Percentiles rank a stretch among this genome's conserved stretches.
These are phyloP conservation scores for Ophion ventricosus DNA, from an alignment of 2,888 invertebrate genomes.

Conservation along the genomic window DNA sequence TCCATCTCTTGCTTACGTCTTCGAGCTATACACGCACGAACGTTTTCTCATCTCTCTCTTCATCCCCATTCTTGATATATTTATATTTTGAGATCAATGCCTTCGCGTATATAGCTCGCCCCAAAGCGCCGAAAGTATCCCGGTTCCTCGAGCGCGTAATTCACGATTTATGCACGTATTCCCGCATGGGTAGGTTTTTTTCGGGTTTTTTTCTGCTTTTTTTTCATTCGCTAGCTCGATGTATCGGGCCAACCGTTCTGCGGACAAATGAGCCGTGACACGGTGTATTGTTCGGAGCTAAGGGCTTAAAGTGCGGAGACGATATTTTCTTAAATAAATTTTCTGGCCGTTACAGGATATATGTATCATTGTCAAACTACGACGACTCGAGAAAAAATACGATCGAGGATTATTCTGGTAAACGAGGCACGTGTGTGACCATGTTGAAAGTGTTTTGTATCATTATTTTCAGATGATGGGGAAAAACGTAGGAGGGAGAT, in stretches of 20 bases:
- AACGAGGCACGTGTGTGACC: not conserved
- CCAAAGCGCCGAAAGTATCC: constrained; percentile 27
- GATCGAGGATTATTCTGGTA: not conserved
- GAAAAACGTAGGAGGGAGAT: too few species aligned
- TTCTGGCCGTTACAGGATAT: constrained; percentile 21
- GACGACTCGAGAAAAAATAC: constrained; percentile 1
- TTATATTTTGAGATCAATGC: constrained; percentile 33
- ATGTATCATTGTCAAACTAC: constrained; percentile 48
- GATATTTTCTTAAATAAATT: constrained; percentile 29
- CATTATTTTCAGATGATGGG: too few species aligned
- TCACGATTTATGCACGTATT: constrained; percentile 58
- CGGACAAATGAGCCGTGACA: constrained; percentile 57
- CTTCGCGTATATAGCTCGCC: constrained; percentile 6
- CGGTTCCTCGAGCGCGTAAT: constrained; percentile 51
- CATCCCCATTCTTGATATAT: not conserved
- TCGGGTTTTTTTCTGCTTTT: not conserved
- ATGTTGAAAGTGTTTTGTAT: not conserved
- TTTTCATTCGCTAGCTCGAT: constrained; percentile 22
- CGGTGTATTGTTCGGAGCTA: constrained; percentile 33
- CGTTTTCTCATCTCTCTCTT: constrained; percentile 10
- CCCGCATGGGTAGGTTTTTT: constrained; percentile 26
- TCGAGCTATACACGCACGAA: not conserved
- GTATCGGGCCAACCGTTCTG: constrained; percentile 15
- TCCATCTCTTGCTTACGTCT: constrained; percentile 16
- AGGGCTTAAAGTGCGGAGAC: constrained; percentile 14